Percentiles rank a stretch among this genome's conserved stretches.
These are phyloP conservation scores for Sminthopsis crassicaudata DNA, from an alignment of 2,113 vertebrate species.

Conservation along the genomic window DNA sequence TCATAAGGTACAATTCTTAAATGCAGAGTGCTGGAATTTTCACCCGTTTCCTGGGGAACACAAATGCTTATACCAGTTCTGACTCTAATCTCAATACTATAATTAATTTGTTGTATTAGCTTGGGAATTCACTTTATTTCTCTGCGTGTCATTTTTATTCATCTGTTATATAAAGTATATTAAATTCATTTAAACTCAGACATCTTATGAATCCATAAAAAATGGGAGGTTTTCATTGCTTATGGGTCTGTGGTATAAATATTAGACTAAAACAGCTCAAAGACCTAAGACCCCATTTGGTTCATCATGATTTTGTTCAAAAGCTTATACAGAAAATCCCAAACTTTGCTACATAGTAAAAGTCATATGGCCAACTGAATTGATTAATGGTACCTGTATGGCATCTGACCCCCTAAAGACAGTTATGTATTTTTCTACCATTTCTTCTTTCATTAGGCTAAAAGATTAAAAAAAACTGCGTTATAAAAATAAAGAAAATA, in stretches of 20 bases:
- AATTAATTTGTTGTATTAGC: not conserved
- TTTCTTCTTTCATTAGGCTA: not conserved
- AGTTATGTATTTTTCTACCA: not conserved
- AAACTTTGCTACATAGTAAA: too few relatives aligned
- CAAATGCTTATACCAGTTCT: not conserved
- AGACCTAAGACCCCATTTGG: too few relatives aligned
- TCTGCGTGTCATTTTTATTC: not conserved
- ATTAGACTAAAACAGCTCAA: too few relatives aligned
- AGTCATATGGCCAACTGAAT: too few relatives aligned
- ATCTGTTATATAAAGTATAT: not conserved
- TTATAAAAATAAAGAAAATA: not conserved
- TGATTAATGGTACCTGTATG: not conserved
- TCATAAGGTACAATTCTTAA: not conserved
- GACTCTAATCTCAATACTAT: not conserved
- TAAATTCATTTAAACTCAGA: not conserved
- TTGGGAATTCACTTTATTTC: not conserved
- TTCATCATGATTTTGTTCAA: too few relatives aligned
- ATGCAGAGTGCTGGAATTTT: not conserved
- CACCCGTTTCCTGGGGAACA: not conserved
- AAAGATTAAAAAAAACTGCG: not conserved
- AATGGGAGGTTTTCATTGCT: not conserved
- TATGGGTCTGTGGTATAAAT: not conserved
- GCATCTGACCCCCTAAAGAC: not conserved
- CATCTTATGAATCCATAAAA: not conserved
- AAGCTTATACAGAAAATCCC: too few relatives aligned